Percentiles rank a stretch among this genome's conserved stretches.
Evolutionary conservation across 1,140 invertebrate species (phyloP).

Genomic region (Penaeus vannamei): DNA sequence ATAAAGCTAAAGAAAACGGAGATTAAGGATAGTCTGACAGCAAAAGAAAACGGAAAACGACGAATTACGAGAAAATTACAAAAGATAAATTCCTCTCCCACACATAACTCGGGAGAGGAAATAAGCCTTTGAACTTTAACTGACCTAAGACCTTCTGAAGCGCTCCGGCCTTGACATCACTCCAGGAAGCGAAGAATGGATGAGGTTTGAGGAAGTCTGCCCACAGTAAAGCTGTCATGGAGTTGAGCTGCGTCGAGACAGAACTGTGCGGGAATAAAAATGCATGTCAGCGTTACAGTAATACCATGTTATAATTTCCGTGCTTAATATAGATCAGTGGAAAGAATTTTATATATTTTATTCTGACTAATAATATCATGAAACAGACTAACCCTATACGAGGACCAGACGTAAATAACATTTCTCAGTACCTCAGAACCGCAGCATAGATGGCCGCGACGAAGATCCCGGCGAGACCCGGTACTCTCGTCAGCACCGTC

Average conservation of each 20-base stretch:
- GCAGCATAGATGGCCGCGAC: constrained; percentile 82
- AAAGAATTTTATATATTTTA: neutral
- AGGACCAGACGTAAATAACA: neutral
- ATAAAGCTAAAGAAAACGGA: constrained; percentile 12
- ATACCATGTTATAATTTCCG: neutral
- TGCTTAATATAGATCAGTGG: neutral
- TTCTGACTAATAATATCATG: neutral
- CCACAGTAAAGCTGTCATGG: constrained; percentile 73
- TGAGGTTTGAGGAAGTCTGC: constrained; percentile 65
- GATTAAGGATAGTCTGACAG: neutral
- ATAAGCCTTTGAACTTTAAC: neutral
- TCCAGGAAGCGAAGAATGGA: constrained; percentile 53
- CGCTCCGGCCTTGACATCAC: constrained; percentile 55
- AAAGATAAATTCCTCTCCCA: neutral
- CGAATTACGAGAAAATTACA: neutral
- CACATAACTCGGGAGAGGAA: neutral
- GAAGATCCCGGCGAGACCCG: constrained; percentile 64
- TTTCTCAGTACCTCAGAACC: constrained; percentile 77
- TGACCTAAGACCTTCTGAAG: constrained; percentile 64
- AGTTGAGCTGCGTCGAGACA: constrained; percentile 87
- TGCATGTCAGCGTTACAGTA: neutral
- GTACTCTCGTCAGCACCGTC: constrained; percentile 56
- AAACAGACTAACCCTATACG: neutral
- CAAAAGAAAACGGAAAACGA: neutral
- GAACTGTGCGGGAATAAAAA: constrained; percentile 72